Evolutionary conservation across 2,113 vertebrate genomes (phyloP).

Genomic region (Hydropotes inermis): DNA sequence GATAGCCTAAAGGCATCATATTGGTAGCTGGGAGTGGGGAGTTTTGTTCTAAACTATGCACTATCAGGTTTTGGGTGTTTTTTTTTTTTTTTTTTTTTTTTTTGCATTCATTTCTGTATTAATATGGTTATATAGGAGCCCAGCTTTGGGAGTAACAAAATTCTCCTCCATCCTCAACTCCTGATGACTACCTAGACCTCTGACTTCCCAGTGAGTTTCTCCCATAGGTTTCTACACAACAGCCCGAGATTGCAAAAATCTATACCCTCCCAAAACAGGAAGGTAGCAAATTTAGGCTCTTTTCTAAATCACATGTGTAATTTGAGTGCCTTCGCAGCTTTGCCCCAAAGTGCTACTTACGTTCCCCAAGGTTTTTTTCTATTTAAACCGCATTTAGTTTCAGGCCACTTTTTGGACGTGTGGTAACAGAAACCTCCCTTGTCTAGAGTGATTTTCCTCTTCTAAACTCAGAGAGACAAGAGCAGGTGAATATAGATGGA

Average conservation of each 20-base stretch:
- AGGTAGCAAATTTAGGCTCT: slow-evolving; percentile 37
- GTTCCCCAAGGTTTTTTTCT: slow-evolving; percentile 50
- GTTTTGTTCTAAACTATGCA: slow-evolving; percentile 43
- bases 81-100: background rate
- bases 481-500: slow-evolving; percentile 6
- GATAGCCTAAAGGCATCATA: background rate
- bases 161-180: background rate
- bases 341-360: slow-evolving; percentile 70
- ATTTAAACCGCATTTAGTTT: slow-evolving; percentile 47
- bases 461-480: background rate
- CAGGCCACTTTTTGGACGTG: slow-evolving; percentile 35
- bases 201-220: background rate
- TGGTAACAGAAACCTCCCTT: slow-evolving; percentile 17
- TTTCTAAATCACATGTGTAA: slow-evolving; percentile 46
- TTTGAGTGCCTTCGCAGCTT: slow-evolving; percentile 73
- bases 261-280: slow-evolving; percentile 4
- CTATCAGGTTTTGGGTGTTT: background rate
- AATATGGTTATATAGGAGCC: slow-evolving; percentile 11
- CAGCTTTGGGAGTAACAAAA: background rate
- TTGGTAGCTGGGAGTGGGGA: background rate
- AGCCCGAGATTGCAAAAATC: slow-evolving; percentile 30
- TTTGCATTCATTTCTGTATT: slow-evolving; percentile 12
- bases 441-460: background rate
- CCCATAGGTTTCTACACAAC: background rate
- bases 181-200: background rate